Evolutionary conservation across 2,113 vertebrate genomes (phyloP).

Genomic region (Ranitomeya variabilis): DNA sequence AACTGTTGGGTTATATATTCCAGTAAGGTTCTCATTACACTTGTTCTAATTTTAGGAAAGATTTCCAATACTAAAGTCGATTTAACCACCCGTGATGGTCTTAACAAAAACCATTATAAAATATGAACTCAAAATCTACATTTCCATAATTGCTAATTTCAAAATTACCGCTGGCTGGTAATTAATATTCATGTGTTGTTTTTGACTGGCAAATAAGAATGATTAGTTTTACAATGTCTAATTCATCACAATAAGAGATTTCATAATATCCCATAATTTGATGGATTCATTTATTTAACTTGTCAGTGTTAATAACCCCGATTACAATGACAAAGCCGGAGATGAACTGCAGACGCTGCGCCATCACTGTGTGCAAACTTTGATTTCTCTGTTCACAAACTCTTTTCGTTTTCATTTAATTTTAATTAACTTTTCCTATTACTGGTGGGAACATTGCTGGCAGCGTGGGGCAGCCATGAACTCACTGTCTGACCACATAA

Average conservation of each 20-base stretch:
- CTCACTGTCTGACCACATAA: constrained; percentile 45
- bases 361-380: constrained; percentile 64
- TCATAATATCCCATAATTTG: constrained; percentile 75
- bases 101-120: background rate
- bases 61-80: background rate
- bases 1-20: background rate
- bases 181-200: constrained; percentile 71
- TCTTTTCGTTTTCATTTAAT: constrained; percentile 61
- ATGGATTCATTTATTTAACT: constrained; percentile 79
- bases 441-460: constrained; percentile 52
- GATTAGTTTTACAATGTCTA: constrained; percentile 72
- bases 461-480: constrained; percentile 18
- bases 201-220: constrained; percentile 66
- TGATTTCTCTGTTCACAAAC: constrained; percentile 61
- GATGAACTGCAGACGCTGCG: constrained; percentile 58
- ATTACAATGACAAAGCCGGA: constrained; percentile 70
- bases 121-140: background rate
- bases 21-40: background rate
- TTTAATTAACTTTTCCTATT: constrained; percentile 58
- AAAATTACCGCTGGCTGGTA: constrained; percentile 62
- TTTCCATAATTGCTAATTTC: constrained; percentile 56
- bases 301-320: constrained; percentile 76
- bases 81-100: constrained; percentile 1
- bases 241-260: constrained; percentile 76
- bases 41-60: background rate